Conservation (phyloP, 2,113 vertebrate genomes). For the Nanorana parkeri region DNA sequence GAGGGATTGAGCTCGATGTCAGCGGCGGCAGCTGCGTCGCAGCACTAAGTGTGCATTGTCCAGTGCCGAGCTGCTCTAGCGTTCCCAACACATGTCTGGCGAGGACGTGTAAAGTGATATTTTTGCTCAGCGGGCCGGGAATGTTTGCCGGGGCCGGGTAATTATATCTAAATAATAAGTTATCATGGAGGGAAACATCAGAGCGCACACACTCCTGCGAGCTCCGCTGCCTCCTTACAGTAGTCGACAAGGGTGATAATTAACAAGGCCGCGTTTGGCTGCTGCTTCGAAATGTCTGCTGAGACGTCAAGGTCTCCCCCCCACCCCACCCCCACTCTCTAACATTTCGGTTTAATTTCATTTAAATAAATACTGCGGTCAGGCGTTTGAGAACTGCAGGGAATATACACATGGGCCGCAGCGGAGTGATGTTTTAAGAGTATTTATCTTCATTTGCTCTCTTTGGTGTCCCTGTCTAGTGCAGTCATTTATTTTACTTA, state of each 20-base stretch:
- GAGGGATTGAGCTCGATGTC: too few relatives aligned
- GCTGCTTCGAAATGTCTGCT: conserved; percentile 64
- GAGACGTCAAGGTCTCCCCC: conserved; percentile 60
- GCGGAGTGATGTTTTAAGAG: neutral
- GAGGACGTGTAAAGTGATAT: conserved; percentile 15
- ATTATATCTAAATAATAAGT: conserved; percentile 18
- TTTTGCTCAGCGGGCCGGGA: neutral
- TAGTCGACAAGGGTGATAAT: conserved; percentile 28
- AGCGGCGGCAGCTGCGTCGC: too few relatives aligned
- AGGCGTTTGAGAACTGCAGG: conserved; percentile 55
- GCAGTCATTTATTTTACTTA: neutral
- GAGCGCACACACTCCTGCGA: neutral
- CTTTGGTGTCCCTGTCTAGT: neutral
- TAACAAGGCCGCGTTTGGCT: neutral
- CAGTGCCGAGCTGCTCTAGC: too few relatives aligned
- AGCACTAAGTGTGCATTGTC: too few relatives aligned
- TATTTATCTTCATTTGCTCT: conserved; percentile 16
- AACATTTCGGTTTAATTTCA: conserved; percentile 56
- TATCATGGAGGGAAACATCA: neutral
- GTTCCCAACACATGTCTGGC: neutral
- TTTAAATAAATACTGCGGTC: conserved; percentile 69
- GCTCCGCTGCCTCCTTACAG: neutral
- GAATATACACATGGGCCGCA: conserved; percentile 59
- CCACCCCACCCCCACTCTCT: conserved; percentile 12
- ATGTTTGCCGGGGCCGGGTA: neutral